Evolutionary conservation across 64 coral and sea anemone genomes (phyloP).

Genomic region (Astreopora myriophthalma): DNA sequence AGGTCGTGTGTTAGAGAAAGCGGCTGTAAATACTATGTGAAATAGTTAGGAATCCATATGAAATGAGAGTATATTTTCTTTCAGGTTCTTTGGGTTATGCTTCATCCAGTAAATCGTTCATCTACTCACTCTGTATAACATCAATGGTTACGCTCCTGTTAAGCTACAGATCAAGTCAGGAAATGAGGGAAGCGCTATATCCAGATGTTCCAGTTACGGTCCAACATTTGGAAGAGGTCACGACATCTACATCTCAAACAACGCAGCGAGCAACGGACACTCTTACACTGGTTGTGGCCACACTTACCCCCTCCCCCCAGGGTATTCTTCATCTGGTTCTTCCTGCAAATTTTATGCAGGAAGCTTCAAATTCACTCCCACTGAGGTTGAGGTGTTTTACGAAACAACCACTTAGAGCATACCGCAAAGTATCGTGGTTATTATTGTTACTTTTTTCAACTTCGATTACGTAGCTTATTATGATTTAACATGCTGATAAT

Average conservation of each 20-base stretch:
- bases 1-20: no score
- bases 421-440: no score
- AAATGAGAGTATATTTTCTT: no score
- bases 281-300: not conserved
- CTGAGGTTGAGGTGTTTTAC: conserved; percentile 11
- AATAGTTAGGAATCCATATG: no score
- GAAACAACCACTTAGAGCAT: not conserved
- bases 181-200: not conserved
- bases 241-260: not conserved
- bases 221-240: not conserved
- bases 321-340: not conserved
- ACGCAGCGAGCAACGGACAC: not conserved
- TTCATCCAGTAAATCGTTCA: not conserved
- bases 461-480: no score
- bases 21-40: no score
- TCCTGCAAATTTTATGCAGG: not conserved
- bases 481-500: no score
- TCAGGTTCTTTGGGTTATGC: not conserved
- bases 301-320: no score
- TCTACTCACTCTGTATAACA: not conserved
- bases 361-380: not conserved
- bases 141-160: not conserved
- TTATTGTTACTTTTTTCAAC: no score
- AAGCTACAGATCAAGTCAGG: not conserved
- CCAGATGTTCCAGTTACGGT: not conserved